Percentiles rank a stretch among this genome's conserved stretches.
Evolutionary conservation across 2,888 invertebrate species (phyloP).

Genomic region (Gastrophysa polygoni): DNA sequence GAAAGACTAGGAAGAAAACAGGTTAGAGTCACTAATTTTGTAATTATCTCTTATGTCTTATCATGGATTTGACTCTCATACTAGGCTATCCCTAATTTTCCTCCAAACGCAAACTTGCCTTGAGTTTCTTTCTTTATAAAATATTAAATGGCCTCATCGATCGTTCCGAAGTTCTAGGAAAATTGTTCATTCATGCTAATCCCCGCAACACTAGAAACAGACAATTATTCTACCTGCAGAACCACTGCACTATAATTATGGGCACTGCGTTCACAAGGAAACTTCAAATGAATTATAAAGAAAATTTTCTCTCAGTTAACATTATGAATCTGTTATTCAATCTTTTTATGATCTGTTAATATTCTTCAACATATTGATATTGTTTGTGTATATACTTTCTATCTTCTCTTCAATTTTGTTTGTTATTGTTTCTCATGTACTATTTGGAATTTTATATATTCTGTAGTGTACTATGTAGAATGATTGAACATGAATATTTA

Average conservation of each 20-base stretch:
- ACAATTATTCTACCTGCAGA: not conserved
- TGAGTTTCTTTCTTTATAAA: too few species aligned
- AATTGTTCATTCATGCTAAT: not conserved
- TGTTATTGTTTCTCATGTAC: not conserved
- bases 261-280: not conserved
- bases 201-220: slow-evolving; percentile 3
- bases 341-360: not conserved
- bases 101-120: not conserved
- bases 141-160: not conserved
- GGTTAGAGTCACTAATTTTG: not conserved
- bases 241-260: not conserved
- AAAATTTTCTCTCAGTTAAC: not conserved
- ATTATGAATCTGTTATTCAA: too few species aligned
- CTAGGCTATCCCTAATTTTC: not conserved
- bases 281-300: too few species aligned
- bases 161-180: not conserved
- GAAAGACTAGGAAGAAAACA: not conserved
- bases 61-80: not conserved
- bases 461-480: too few species aligned
- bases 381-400: too few species aligned
- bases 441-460: too few species aligned
- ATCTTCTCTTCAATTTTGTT: not conserved
- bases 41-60: slow-evolving; percentile 6
- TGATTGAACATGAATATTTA: too few species aligned
- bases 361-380: not conserved